Conservation (phyloP, 2,888 invertebrate genomes). For the Auanema freiburgensis region DNA sequence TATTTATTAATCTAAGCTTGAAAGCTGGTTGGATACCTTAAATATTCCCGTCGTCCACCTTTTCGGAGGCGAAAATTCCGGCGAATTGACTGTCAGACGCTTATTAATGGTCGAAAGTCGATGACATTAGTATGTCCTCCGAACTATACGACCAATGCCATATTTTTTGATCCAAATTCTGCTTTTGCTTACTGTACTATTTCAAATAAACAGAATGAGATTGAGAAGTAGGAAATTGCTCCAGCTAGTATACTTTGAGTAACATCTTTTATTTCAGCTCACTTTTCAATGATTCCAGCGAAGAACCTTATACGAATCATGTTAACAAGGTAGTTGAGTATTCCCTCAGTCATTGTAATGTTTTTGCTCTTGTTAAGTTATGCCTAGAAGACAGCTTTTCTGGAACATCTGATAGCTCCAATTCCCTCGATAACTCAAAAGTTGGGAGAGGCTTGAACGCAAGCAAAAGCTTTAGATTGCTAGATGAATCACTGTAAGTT, state of each 20-base stretch:
- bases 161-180: no score
- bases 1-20: not conserved
- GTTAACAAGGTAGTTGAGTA: slow-evolving; percentile 3
- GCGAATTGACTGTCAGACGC: not conserved
- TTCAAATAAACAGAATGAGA: no score
- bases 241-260: no score
- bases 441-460: not conserved
- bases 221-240: no score
- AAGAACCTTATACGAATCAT: not conserved
- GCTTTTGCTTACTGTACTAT: no score
- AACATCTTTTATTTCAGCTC: no score
- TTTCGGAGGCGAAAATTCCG: slow-evolving; percentile 12
- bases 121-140: not conserved
- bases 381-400: slow-evolving; percentile 4
- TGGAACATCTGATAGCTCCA: slow-evolving; percentile 9
- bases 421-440: slow-evolving; percentile 4
- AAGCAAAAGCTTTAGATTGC: not conserved
- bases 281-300: slow-evolving; percentile 6
- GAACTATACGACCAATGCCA: not conserved
- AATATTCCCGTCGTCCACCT: slow-evolving; percentile 11
- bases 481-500: slow-evolving; percentile 7
- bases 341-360: slow-evolving; percentile 1
- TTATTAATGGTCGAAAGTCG: not conserved
- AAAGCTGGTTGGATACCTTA: slow-evolving; percentile 18
- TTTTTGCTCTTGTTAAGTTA: no score